phyloP scores from a whole-genome alignment of 1,140 invertebrate species.

The Pteromalus puparum region DNA sequence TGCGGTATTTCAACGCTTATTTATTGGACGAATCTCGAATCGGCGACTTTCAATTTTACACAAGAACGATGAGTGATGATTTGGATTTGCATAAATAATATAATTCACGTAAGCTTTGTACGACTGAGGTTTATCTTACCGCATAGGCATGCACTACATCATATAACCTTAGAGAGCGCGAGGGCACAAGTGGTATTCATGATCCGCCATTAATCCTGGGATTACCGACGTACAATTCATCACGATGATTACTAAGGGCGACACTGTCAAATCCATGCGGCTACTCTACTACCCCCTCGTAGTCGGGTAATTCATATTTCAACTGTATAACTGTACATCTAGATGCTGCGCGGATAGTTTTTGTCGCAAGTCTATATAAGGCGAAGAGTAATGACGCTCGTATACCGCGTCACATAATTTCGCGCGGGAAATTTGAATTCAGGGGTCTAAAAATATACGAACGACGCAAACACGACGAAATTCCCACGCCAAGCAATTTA shows the following conservation, averaged over 20 bases:
- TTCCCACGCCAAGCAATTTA: slow-evolving; percentile 28
- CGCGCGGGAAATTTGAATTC: background rate
- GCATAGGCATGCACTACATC: background rate
- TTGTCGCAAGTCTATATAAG: background rate
- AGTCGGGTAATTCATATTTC: slow-evolving; percentile 4
- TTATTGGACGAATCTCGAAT: background rate
- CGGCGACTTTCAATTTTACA: too few relatives aligned
- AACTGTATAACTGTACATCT: background rate
- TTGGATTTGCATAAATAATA: background rate
- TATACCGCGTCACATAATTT: background rate
- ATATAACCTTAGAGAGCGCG: background rate
- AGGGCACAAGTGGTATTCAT: slow-evolving; percentile 4
- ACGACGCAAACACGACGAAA: background rate
- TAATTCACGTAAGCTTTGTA: background rate
- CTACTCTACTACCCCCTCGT: background rate
- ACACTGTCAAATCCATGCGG: slow-evolving; percentile 32
- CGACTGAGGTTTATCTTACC: background rate
- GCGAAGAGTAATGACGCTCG: background rate
- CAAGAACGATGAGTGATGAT: background rate
- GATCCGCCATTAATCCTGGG: slow-evolving; percentile 46
- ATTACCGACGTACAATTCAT: slow-evolving; percentile 44
- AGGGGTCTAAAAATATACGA: background rate
- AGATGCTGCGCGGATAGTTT: background rate
- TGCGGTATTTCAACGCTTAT: background rate
- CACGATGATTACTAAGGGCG: slow-evolving; percentile 37